Evolutionary conservation across 2,113 vertebrate genomes (phyloP).

Genomic region (Struthidea cinerea): DNA sequence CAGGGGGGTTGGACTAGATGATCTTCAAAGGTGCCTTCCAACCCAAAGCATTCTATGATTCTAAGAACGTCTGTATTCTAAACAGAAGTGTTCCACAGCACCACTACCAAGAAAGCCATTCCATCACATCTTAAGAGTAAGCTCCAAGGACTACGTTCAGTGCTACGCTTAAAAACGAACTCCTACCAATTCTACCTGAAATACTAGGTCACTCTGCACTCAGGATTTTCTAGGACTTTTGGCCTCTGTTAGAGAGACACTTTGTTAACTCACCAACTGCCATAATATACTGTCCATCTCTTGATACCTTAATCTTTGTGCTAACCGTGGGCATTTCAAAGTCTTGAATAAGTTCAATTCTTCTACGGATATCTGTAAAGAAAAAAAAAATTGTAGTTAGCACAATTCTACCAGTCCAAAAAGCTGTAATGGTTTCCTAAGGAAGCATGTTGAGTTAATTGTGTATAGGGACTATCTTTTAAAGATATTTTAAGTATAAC

Average conservation of each 20-base stretch:
- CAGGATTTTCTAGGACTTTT: neutral
- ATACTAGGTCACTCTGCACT: neutral
- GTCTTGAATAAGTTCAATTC: conserved; percentile 98
- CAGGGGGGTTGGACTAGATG: neutral
- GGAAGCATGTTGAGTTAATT: neutral
- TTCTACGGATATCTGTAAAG: conserved; percentile 85
- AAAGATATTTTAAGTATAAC: neutral
- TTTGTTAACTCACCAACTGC: conserved; percentile 82
- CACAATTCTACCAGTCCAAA: neutral
- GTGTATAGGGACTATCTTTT: neutral
- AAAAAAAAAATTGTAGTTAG: neutral
- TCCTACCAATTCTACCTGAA: neutral
- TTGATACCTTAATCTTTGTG: conserved; percentile 90
- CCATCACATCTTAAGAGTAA: neutral
- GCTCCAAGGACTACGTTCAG: neutral
- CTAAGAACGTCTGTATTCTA: neutral
- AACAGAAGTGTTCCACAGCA: neutral
- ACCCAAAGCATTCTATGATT: neutral
- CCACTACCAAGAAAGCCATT: neutral
- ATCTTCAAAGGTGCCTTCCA: neutral
- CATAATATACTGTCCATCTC: conserved; percentile 93
- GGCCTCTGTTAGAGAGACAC: neutral
- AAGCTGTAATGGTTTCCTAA: neutral
- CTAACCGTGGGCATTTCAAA: conserved; percentile 97
- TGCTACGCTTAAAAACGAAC: neutral